Conservation (phyloP, 2,113 vertebrate genomes). For the Anoura caudifer region DNA sequence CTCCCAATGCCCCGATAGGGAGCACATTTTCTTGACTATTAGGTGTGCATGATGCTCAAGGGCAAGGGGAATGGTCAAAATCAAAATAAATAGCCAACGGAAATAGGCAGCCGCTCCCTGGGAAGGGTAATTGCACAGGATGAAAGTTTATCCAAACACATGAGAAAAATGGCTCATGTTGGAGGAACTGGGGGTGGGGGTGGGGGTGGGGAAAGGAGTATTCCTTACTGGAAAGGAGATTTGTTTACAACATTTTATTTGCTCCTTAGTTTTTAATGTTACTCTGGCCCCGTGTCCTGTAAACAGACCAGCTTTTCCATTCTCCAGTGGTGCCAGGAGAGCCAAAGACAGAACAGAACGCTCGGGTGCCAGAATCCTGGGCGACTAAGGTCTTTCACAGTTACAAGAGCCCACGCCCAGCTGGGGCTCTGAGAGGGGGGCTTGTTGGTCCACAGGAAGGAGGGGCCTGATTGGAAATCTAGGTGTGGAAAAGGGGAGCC, state of each 20-base stretch:
- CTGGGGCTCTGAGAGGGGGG: neutral
- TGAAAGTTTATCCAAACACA: constrained; percentile 68
- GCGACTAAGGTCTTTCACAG: neutral
- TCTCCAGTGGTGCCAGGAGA: neutral
- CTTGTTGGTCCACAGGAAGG: neutral
- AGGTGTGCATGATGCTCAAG: constrained; percentile 29
- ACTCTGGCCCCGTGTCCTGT: neutral
- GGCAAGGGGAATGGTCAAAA: constrained; percentile 14
- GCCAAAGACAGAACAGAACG: neutral
- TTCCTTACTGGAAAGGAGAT: constrained; percentile 43
- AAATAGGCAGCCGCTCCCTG: constrained; percentile 42
- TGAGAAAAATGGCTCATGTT: neutral
- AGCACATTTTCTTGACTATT: constrained; percentile 26
- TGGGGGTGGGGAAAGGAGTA: neutral
- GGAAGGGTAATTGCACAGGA: neutral
- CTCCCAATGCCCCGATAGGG: neutral
- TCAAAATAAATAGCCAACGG: constrained; percentile 58
- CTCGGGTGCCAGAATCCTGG: neutral
- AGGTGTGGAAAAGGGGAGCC: neutral
- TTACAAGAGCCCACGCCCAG: neutral
- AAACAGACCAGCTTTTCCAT: constrained; percentile 63
- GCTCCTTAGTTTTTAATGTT: constrained; percentile 60
- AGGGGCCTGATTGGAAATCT: neutral
- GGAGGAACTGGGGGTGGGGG: neutral
- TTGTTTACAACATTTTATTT: constrained; percentile 61